phyloP scores from a whole-genome alignment of 2,113 vertebrate genomes.

The Balaeniceps rex region DNA sequence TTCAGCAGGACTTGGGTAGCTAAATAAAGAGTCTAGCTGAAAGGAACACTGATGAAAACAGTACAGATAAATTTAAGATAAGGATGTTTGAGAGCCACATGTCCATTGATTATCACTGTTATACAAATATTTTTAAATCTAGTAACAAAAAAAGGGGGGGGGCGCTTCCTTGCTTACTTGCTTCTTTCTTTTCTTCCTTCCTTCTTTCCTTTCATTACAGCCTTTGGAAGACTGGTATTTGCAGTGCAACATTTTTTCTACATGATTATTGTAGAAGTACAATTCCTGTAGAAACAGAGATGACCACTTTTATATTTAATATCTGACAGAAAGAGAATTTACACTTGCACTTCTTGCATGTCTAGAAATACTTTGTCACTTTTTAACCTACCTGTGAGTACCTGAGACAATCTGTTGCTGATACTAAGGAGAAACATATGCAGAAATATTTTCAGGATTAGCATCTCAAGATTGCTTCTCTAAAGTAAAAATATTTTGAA shows the following conservation, averaged over 20 bases:
- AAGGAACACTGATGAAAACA: background rate
- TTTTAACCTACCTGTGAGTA: background rate
- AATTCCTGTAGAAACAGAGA: background rate
- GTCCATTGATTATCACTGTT: background rate
- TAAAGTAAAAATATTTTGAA: background rate
- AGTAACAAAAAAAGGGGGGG: background rate
- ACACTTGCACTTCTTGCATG: background rate
- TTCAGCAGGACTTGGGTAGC: background rate
- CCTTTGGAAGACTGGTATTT: background rate
- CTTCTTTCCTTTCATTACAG: background rate
- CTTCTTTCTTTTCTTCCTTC: too few species aligned
- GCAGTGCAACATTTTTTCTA: background rate
- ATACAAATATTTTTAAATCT: background rate
- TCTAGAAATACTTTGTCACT: background rate
- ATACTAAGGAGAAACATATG: background rate
- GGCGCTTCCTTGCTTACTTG: background rate
- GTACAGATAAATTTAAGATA: background rate
- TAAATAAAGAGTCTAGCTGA: background rate
- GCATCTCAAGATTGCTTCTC: background rate
- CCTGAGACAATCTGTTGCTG: background rate
- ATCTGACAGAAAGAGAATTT: background rate
- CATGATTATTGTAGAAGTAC: background rate
- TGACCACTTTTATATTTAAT: background rate
- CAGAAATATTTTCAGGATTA: background rate
- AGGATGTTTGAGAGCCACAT: background rate